A percentile compares a stretch with the other conserved stretches of the same genome.
phyloP scores from a whole-genome alignment of 2,797 vertebrate genomes.

The Cryptoblepharus egeriae region DNA sequence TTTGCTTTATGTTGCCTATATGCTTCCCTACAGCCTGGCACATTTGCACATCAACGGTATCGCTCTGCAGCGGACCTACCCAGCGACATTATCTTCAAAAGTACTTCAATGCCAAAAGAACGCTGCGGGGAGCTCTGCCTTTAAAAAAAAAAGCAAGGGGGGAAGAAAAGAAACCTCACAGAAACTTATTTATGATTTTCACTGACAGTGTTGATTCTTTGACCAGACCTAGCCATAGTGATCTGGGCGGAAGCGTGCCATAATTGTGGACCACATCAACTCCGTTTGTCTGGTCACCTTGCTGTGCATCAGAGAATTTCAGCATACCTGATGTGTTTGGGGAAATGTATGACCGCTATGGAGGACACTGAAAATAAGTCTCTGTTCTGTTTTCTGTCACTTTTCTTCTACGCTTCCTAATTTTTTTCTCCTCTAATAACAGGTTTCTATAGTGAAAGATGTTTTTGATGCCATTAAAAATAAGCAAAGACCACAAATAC shows the following conservation, averaged over 20 bases:
- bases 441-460: slow-evolving; percentile 1
- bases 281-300: background rate
- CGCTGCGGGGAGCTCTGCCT: background rate
- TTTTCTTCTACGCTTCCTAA: background rate
- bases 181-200: slow-evolving; percentile 22
- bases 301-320: background rate
- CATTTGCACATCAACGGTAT: slow-evolving; percentile 38
- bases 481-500: background rate
- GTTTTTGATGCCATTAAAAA: background rate
- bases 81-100: slow-evolving; percentile 35
- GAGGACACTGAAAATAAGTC: background rate
- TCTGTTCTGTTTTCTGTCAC: background rate
- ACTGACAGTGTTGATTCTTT: background rate
- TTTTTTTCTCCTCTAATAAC: background rate
- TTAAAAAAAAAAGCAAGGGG: background rate
- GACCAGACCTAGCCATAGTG: background rate
- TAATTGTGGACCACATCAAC: background rate
- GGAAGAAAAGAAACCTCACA: slow-evolving; percentile 17
- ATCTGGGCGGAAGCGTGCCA: background rate
- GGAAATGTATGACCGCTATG: background rate
- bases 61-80: background rate
- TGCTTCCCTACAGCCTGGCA: background rate
- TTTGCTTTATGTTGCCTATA: slow-evolving; percentile 3
- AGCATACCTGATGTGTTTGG: slow-evolving; percentile 7
- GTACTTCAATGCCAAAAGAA: slow-evolving; percentile 28